A percentile compares a stretch with the other conserved stretches of the same genome.
Conservation (phyloP, 2,113 vertebrate genomes). For the Peucedramus taeniatus region DNA sequence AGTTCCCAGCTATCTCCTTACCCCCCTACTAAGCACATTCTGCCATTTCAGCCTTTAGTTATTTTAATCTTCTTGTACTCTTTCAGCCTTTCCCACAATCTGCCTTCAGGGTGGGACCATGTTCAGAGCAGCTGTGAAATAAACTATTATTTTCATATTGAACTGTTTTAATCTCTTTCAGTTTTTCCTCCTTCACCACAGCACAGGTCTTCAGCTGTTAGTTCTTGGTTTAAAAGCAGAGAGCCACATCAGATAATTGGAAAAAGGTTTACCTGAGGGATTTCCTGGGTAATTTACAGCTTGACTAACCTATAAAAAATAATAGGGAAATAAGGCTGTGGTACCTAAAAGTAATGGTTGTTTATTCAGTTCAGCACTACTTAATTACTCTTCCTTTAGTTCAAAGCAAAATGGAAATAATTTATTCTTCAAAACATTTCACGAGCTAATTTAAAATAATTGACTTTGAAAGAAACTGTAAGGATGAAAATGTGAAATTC, state of each 20-base stretch:
- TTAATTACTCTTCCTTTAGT: slow-evolving; percentile 33
- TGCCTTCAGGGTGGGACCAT: not conserved
- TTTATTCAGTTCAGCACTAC: slow-evolving; percentile 30
- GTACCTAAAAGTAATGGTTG: not conserved
- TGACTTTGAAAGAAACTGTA: not conserved
- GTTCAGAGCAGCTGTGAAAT: not conserved
- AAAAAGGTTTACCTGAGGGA: not conserved
- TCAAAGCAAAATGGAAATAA: slow-evolving; percentile 33
- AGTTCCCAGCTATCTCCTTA: not conserved
- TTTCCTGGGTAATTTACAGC: slow-evolving; percentile 12
- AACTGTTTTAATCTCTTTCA: not conserved
- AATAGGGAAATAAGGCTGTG: not conserved
- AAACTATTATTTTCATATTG: not conserved
- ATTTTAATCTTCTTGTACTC: not conserved
- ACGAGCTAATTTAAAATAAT: slow-evolving; percentile 26
- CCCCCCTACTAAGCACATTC: not conserved
- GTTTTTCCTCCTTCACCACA: not conserved
- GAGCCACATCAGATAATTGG: not conserved
- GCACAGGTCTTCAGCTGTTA: not conserved
- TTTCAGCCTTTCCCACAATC: not conserved
- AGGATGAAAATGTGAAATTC: not conserved
- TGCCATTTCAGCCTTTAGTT: not conserved
- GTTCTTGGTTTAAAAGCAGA: not conserved
- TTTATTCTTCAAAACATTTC: slow-evolving; percentile 8
- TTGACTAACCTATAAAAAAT: slow-evolving; percentile 20